Evolutionary conservation across 2,888 invertebrate genomes (phyloP), one percentile per base, ranked within the genome.

Genomic region (Empis livida): DNA sequence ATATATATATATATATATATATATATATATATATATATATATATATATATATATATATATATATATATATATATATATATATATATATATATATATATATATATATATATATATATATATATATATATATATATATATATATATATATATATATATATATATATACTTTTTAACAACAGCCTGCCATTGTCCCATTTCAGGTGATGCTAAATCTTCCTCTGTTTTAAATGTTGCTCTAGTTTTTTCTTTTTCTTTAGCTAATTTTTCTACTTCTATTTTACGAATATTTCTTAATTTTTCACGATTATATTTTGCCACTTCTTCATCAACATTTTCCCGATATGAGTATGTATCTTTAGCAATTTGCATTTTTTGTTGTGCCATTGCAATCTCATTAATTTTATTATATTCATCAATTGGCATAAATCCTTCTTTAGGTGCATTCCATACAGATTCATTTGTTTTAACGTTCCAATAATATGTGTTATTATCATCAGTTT

Each of bases 401-500:
- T 72, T 67, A 55, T 77, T 73, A 64, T 85, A 82, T 56, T 85
- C 80, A 41, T 70, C 72, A 45, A 84, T 61, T 16, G 80, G 80
- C 47, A 84, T 62, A 60, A 73, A 88, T 11, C 85, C 84, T 62
- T 82, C 85, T 44, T 70, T 70, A 1, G 91, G 90, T 10, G 78
- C 68, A 52, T 82, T 79, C 86, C 86, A 89, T 3, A 77, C 74
- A 0, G 87, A 80, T 69, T 85, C 89, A 71, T 85, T 84, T 32
- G 88, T 89, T 54, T 81, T 75, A 2, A 78, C 79, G 65, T 93
- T 87, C 89, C 90, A 92, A 60, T 84, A 94, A 63, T 93, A 93
- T 1, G 79, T 76, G 56, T 80, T 74, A 1, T 88, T 90, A 59
- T 86, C 83, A 43, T 82, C 80, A 51, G 79, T 77, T 55, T 78